Conservation (phyloP, 2,113 vertebrate genomes). For the Bubo bubo region DNA sequence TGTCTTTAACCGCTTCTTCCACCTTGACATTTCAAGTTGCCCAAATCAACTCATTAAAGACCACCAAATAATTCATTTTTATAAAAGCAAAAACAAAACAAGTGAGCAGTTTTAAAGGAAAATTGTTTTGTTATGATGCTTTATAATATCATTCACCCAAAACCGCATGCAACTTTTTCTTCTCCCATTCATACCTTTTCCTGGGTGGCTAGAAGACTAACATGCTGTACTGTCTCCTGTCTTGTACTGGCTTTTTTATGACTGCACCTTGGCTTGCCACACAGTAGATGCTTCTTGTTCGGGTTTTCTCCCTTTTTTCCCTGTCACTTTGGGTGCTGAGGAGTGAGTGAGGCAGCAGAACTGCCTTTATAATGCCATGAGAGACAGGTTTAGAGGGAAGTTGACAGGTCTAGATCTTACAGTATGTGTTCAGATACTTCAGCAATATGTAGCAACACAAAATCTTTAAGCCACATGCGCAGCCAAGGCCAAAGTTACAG, state of each 20-base stretch:
- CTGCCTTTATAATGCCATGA: background rate
- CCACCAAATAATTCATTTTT: background rate
- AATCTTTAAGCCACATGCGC: background rate
- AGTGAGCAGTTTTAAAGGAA: background rate
- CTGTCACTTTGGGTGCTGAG: background rate
- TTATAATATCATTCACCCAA: background rate
- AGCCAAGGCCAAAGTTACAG: background rate
- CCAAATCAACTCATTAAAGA: background rate
- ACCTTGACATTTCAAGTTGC: slow-evolving; percentile 8
- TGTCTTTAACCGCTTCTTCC: slow-evolving; percentile 20
- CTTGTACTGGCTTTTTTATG: background rate
- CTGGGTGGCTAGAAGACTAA: background rate
- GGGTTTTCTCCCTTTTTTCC: background rate
- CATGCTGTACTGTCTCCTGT: background rate
- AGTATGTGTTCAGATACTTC: background rate
- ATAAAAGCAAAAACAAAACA: background rate
- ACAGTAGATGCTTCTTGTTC: background rate
- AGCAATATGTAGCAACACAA: background rate
- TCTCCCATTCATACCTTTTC: background rate
- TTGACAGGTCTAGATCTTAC: background rate
- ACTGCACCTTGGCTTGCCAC: background rate
- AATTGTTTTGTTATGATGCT: background rate
- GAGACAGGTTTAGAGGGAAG: background rate
- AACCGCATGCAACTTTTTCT: background rate
- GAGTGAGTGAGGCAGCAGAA: background rate